Base-by-base conservation (phyloP, 2,797 vertebrate genomes). In the Chiroxiphia lanceolata region DNA sequence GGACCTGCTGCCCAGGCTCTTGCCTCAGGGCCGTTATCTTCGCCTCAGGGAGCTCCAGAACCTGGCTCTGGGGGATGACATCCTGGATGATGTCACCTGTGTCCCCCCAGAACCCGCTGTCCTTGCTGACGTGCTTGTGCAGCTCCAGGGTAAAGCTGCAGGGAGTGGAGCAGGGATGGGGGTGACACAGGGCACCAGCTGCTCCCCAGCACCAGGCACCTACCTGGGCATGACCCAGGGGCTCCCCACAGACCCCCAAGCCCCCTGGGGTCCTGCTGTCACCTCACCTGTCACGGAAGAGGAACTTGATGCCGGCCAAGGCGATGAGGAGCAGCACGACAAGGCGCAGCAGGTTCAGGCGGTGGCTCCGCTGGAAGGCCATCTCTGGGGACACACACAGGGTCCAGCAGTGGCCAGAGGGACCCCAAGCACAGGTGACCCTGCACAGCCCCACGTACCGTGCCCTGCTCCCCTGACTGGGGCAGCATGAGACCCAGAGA, bases 241-340 rank as follows among this genome's bases (percentile, higher is more conserved):
- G 15, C 5, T 70, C 33, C 19, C 31, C 3, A 0, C 31, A 54
- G 34, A n/a, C 44, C 64, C 67, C 51, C 0, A 2, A 4, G 2
- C 15, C 61, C 3, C 53, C 45, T 0, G 18, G 33, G 34, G 22
- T 69, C 42, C 65, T 31, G 50, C 50, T 59, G 65, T 15, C 74
- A 29, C 78, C 95, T 93, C 53, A 97, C 97, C 95, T 91, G 94
- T 96, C 96, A 3, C 94, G 94, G 51, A 96, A 95, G 40, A 97
- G 78, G 75, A 97, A 97, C 65, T 97, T 98, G 90, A 98, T 91
- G 42, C 95, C 95, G 0, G 96, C 96, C 90, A 97, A 50, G 31
- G 91, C 85, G 9, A 97, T 84, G 1, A 98, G 86, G 36, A 96
- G 68, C 56, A 98, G 82, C 70, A 97, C 94, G 2, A 94, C 15